A percentile compares a stretch with the other conserved stretches of the same genome.
Conservation (phyloP, 2,113 vertebrate species). For the Tautogolabrus adspersus region DNA sequence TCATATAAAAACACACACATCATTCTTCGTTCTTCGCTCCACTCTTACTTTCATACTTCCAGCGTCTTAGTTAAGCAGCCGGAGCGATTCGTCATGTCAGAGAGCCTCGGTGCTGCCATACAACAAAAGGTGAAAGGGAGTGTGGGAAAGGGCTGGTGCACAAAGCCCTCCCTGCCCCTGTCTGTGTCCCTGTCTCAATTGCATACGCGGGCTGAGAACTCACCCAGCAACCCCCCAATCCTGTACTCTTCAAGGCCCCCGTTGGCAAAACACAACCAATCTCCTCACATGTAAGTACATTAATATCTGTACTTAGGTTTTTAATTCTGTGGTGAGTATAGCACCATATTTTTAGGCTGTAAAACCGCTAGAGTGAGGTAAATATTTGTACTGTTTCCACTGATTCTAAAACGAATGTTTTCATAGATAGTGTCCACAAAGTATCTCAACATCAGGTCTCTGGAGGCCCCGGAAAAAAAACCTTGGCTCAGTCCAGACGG, state of each 20-base stretch:
- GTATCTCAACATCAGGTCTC: slow-evolving; percentile 49
- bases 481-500: slow-evolving; percentile 43
- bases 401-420: slow-evolving; percentile 29
- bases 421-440: slow-evolving; percentile 9
- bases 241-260: slow-evolving; percentile 34
- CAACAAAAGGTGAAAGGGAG: slow-evolving; percentile 83
- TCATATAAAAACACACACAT: slow-evolving; percentile 4
- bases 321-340: neutral
- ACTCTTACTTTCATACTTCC: slow-evolving; percentile 40
- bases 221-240: slow-evolving; percentile 60
- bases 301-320: neutral
- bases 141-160: slow-evolving; percentile 83
- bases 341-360: neutral
- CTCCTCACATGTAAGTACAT: slow-evolving; percentile 8
- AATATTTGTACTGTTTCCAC: neutral
- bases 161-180: slow-evolving; percentile 80
- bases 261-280: slow-evolving; percentile 44
- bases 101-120: slow-evolving; percentile 70
- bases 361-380: neutral
- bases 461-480: slow-evolving; percentile 9
- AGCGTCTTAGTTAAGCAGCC: slow-evolving; percentile 64
- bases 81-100: slow-evolving; percentile 82
- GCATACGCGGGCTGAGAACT: slow-evolving; percentile 50
- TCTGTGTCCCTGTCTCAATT: slow-evolving; percentile 68
- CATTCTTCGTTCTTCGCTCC: slow-evolving; percentile 28